Percentiles rank a stretch among this genome's conserved stretches.
Evolutionary conservation across 2,113 vertebrate species (phyloP).

Genomic region (Herpetotheres cachinnans): DNA sequence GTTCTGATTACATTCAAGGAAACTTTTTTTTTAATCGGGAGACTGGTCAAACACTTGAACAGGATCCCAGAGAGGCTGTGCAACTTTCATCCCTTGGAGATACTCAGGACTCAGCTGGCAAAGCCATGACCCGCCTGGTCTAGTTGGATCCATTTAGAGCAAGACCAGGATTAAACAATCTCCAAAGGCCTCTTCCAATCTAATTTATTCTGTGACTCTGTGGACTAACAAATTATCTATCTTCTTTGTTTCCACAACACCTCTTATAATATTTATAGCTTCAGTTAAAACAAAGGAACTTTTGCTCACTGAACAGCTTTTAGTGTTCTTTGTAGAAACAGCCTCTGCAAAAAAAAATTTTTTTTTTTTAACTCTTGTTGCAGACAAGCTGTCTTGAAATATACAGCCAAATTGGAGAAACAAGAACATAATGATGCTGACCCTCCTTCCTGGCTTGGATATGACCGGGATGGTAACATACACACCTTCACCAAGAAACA

Average conservation of each 20-base stretch:
- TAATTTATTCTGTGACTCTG: neutral
- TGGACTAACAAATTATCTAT: neutral
- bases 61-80: neutral
- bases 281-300: neutral
- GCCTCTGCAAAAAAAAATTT: neutral
- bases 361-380: neutral
- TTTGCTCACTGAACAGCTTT: neutral
- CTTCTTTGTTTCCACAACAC: neutral
- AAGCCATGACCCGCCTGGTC: neutral
- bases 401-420: conserved; percentile 61
- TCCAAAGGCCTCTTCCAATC: neutral
- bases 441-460: conserved; percentile 70
- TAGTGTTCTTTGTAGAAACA: neutral
- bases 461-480: conserved; percentile 10
- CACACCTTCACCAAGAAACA: neutral
- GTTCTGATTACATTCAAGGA: neutral
- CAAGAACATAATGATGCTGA: conserved; percentile 73
- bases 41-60: neutral
- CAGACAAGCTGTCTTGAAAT: conserved; percentile 76
- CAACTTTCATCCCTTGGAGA: neutral
- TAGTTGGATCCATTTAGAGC: neutral
- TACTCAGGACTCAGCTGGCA: neutral
- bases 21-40: neutral
- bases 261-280: neutral
- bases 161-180: neutral